Percentiles rank a stretch among this genome's conserved stretches.
Conservation (phyloP, 2,797 vertebrate genomes). For the Sarcoramphus papa region DNA sequence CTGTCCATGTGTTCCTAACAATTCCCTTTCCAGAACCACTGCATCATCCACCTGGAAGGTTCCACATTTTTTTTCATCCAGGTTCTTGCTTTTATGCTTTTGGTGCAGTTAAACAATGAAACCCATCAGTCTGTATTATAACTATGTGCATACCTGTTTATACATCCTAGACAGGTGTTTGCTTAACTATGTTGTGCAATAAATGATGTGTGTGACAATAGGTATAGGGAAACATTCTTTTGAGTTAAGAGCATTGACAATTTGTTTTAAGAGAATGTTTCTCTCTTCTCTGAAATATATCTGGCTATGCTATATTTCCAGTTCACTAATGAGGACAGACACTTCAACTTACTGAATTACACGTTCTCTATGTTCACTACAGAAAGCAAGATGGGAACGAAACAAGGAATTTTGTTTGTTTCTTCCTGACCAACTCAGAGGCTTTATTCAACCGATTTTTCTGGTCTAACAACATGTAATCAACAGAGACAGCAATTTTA, state of each 20-base stretch:
- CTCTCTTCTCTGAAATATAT: not conserved
- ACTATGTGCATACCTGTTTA: not conserved
- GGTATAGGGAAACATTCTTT: not conserved
- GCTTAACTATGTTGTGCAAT: not conserved
- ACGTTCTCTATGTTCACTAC: rapidly evolving
- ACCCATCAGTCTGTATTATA: not conserved
- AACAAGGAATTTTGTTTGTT: not conserved
- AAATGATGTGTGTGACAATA: not conserved
- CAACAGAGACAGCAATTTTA: not conserved
- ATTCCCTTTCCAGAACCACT: not conserved
- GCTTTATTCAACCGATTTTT: not conserved
- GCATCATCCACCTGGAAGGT: not conserved
- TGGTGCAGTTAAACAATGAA: not conserved
- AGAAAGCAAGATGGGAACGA: not conserved
- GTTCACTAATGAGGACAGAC: not conserved
- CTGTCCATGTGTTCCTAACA: not conserved
- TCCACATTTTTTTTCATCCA: not conserved
- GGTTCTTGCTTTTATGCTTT: not conserved
- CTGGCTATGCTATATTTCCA: not conserved
- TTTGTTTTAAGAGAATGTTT: not conserved
- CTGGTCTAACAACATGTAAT: not conserved
- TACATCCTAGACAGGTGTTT: not conserved
- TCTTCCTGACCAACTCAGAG: not conserved
- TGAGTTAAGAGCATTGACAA: not conserved
- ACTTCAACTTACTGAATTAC: not conserved